Evolutionary conservation across 2,797 vertebrate species (phyloP).

Genomic region (Phataginus tricuspis): DNA sequence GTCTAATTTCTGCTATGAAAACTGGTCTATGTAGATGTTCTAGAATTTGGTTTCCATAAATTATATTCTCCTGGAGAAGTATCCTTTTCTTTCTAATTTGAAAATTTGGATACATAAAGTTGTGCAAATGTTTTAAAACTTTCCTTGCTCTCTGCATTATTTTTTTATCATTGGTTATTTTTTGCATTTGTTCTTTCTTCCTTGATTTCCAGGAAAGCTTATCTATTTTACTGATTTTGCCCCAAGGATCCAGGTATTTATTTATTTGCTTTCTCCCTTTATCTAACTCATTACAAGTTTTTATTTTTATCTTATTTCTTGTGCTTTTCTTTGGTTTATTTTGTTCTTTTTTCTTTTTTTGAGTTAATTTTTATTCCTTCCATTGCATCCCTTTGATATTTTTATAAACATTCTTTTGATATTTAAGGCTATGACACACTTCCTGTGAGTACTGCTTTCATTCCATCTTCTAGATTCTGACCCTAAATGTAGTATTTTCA

Average conservation of each 20-base stretch:
- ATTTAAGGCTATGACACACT: neutral
- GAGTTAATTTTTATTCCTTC: neutral
- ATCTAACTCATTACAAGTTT: neutral
- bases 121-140: neutral
- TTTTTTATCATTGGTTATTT: neutral
- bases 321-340: neutral
- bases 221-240: neutral
- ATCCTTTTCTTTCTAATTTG: neutral
- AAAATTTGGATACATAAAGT: neutral
- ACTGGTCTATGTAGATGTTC: neutral
- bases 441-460: neutral
- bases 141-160: neutral
- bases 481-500: neutral
- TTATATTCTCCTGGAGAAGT: neutral
- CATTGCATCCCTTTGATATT: neutral
- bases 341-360: neutral
- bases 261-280: neutral
- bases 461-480: neutral
- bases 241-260: neutral
- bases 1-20: neutral
- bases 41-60: neutral
- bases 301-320: neutral
- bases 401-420: neutral
- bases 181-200: neutral
- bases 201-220: neutral